Evolutionary conservation across 1,140 invertebrate genomes (phyloP).

Genomic region (Neodiprion pinetum): DNA sequence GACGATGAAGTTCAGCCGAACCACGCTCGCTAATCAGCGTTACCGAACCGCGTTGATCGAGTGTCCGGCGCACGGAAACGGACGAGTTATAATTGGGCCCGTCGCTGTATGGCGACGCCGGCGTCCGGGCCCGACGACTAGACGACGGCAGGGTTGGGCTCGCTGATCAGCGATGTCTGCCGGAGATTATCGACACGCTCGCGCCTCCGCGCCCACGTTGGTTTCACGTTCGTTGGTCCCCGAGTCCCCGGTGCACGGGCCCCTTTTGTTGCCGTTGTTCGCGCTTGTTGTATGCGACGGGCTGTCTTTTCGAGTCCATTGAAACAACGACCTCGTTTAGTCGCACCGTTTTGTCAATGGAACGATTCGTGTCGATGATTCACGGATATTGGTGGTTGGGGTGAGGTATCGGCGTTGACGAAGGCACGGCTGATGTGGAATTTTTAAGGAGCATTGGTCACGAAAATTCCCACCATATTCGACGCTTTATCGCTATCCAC

Average conservation of each 20-base stretch:
- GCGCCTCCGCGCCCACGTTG: conserved; percentile 1
- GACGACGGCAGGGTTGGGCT: conserved; percentile 11
- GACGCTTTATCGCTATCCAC: too few relatives aligned
- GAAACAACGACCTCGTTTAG: background rate
- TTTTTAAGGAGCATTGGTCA: too few relatives aligned
- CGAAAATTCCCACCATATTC: too few relatives aligned
- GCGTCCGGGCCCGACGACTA: background rate
- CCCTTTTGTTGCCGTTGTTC: conserved; percentile 1
- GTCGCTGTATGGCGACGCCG: background rate
- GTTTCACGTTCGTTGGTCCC: background rate
- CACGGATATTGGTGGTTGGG: too few relatives aligned
- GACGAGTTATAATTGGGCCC: conserved; percentile 14
- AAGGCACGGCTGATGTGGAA: too few relatives aligned
- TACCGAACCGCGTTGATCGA: background rate
- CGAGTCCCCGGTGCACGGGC: background rate
- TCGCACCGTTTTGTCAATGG: background rate
- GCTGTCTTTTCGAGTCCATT: background rate
- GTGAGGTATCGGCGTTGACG: too few relatives aligned
- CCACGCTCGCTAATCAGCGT: background rate
- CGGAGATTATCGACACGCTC: conserved; percentile 16
- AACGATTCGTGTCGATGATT: background rate
- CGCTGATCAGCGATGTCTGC: conserved; percentile 8
- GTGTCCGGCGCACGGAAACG: conserved; percentile 4
- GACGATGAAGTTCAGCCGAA: background rate
- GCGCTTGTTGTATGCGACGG: background rate